Evolutionary conservation across 2,888 invertebrate species (phyloP).

Genomic region (Luperina testacea): DNA sequence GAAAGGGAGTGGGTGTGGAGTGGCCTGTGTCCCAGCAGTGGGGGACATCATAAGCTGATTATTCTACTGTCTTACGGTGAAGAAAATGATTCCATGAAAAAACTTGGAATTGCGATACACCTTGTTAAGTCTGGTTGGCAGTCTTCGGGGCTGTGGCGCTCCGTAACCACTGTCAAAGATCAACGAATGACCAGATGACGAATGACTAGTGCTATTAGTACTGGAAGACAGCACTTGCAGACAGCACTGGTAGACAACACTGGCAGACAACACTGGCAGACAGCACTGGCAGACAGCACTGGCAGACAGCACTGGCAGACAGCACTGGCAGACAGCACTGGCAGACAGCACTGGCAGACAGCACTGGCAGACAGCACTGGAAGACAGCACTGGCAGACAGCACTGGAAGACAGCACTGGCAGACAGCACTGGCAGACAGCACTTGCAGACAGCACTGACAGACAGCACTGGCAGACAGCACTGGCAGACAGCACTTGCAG

Average conservation of each 20-base stretch:
- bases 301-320: no score
- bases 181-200: no score
- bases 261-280: not conserved
- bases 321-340: not conserved
- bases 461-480: not conserved
- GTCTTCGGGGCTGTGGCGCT: no score
- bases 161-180: no score
- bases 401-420: no score
- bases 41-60: no score
- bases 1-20: no score
- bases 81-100: not conserved
- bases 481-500: not conserved
- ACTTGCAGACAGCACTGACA: no score
- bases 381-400: not conserved
- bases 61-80: not conserved
- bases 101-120: not conserved
- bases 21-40: no score
- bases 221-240: no score
- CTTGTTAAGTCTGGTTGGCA: no score
- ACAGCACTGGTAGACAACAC: not conserved
- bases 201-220: no score
- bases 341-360: accelerated
- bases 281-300: not conserved
- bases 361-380: not conserved
- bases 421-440: not conserved